A percentile compares a stretch with the other conserved stretches of the same genome.
Conservation (phyloP, 2,888 invertebrate genomes). For the Cyclophora albipunctata region DNA sequence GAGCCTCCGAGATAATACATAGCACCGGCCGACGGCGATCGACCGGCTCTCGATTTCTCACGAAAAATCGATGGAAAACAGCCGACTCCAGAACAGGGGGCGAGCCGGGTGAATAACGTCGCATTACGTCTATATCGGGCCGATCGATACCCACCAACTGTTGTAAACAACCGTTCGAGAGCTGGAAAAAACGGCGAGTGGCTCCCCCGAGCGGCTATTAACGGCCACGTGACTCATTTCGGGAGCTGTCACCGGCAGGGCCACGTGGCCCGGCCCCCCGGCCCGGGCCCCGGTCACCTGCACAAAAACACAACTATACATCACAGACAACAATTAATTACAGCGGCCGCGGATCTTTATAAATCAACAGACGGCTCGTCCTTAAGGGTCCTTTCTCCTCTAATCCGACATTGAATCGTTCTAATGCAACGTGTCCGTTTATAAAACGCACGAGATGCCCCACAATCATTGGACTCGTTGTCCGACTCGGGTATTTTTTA, state of each 20-base stretch:
- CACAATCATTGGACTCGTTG: constrained; percentile 69
- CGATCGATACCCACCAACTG: constrained; percentile 72
- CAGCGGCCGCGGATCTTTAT: constrained; percentile 56
- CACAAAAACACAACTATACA: constrained; percentile 43
- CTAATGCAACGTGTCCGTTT: constrained; percentile 65
- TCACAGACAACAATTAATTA: constrained; percentile 58
- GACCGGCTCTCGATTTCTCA: constrained; percentile 24
- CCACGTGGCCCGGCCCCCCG: constrained; percentile 41
- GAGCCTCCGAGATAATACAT: constrained; percentile 39
- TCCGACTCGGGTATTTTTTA: constrained; percentile 51
- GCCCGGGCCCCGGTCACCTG: constrained; percentile 31
- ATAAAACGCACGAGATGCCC: constrained; percentile 62
- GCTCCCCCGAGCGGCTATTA: constrained; percentile 61
- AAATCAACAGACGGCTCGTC: constrained; percentile 68
- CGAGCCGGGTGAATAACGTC: constrained; percentile 55
- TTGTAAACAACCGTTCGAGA: constrained; percentile 64
- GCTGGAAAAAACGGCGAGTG: constrained; percentile 54
- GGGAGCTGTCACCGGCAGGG: constrained; percentile 68
- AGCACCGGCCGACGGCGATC: constrained; percentile 23
- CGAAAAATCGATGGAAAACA: constrained; percentile 65
- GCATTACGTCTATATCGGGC: constrained; percentile 55
- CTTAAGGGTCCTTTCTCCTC: constrained; percentile 64
- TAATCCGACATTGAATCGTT: constrained; percentile 71
- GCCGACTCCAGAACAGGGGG: constrained; percentile 45
- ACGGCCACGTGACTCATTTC: constrained; percentile 72